A percentile compares a stretch with the other conserved stretches of the same genome.
Evolutionary conservation across 2,888 invertebrate species (phyloP).

Genomic region (Acanthococcus lagerstroemiae): DNA sequence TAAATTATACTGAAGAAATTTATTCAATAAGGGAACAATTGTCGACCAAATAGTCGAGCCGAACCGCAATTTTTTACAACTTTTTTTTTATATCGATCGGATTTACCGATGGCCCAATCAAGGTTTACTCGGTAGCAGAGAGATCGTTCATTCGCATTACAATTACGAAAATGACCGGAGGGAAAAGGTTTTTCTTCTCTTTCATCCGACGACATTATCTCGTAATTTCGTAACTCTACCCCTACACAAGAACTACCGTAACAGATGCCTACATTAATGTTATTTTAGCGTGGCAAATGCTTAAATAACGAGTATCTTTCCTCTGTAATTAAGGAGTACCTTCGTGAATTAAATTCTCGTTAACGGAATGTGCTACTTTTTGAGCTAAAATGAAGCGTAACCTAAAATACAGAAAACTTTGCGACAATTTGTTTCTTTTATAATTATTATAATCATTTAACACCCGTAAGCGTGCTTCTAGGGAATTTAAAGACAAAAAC

Average conservation of each 20-base stretch:
- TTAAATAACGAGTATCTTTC: constrained; percentile 20
- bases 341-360: constrained; percentile 4
- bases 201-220: no score
- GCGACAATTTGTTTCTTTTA: not conserved
- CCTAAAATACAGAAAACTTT: not conserved
- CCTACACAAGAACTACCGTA: constrained; percentile 3
- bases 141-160: no score
- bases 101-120: no score
- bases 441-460: not conserved
- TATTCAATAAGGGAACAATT: no score
- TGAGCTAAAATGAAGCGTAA: not conserved
- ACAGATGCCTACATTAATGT: constrained; percentile 20
- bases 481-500: not conserved
- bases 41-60: no score
- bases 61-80: no score
- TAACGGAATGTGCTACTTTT: constrained; percentile 1
- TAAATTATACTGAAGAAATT: no score
- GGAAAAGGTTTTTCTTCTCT: no score
- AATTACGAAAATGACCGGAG: no score
- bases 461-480: not conserved
- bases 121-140: no score
- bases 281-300: constrained; percentile 15
- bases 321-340: constrained; percentile 16
- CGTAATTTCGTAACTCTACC: no score
- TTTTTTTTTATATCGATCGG: no score